Evolutionary conservation across 2,797 vertebrate genomes (phyloP), one percentile per base, ranked within the genome.

Genomic region (Microcaecilia unicolor): DNA sequence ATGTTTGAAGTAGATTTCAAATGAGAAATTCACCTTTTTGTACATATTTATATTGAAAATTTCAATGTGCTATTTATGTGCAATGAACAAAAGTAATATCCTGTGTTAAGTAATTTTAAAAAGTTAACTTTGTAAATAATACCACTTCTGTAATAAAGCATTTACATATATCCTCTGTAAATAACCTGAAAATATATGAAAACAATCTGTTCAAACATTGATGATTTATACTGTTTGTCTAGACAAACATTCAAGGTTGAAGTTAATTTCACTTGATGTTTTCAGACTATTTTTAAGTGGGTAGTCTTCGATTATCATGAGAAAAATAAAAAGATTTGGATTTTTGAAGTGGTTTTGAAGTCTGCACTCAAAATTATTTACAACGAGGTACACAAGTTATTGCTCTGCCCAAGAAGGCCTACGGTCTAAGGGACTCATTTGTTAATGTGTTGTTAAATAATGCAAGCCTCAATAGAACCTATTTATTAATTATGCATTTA

Each of bases 21-120:
- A 1, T 64, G 44, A 54, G 54, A 66, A 67, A 49, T 57, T 52
- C 41, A 45, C 41, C 64, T 48, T 51, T 50, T 28, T 72, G 54
- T 74, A 60, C 55, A 69, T 70, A 60, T 71, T 71, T 29, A 62
- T 56, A 65, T 28, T 56, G n/a, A 47, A 53, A 60, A 58, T 25
- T 59, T 32, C 34, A 47, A 34, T 45, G 55, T 66, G 57, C 54
- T 69, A 68, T 72, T 51, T 67, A 61, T 62, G 61, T 67, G 40
- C 60, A 64, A 67, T 61, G 64, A 77, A 73, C 61, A 64, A 61
- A 59, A 48, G 43, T 40, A 54, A 50, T 46, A 38, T 72, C 28
- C 55, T 65, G 64, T 74, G 64, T 78, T 76, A 78, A 64, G 70
- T 74, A 37, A 70, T 60, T 73, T 69, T 58, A 49, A 69, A n/a